Base-by-base conservation (phyloP, 2,797 vertebrate species). In the Picus viridis region DNA sequence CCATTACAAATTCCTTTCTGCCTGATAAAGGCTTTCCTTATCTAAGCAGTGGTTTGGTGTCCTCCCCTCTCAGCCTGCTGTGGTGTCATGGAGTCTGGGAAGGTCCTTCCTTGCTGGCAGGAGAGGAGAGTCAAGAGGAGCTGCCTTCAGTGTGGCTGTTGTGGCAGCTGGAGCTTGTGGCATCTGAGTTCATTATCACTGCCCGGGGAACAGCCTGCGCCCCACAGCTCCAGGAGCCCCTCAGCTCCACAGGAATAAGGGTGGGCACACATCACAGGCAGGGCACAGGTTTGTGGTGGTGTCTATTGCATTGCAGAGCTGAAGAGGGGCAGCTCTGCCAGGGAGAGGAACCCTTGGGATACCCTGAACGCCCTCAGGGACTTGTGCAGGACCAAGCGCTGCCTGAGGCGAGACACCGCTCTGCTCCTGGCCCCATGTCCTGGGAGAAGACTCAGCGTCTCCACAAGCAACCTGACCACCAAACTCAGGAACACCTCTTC, bases 11-110 rank as follows among this genome's bases (percentile, higher is more conserved):
- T 94, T 95, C 92, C 87, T 82, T 91, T 95, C 68, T 91, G 74
- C 47, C 86, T 95, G 93, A 95, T 96, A 95, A 96, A 65, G 85
- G 34, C 70, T 95, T 79, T 82, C 39, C 62, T 93, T 95, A 94
- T 95, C 94, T 96, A 93, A 96, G 88, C 83, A 95, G 83, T 71
- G 89, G 83, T 73, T 93, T 93, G 87, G 68, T 93, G 83, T 82
- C 74, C 89, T 93, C 64, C 30, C 36, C 51, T 18, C 9, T 2
- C 69, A 59, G 68, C 58, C 69, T 95, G 49, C 36, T 77, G 63
- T 2, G 83, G 56, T 88, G 74, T 84, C 68, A 58, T 20, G 6
- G 68, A 89, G n/a, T 56, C 5, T 2, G 16, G 77, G 80, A 95
- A 93, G 23, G 41, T 22, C 73, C 30, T 58, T 88, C 71, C 43